Percentiles rank a stretch among this genome's conserved stretches.
Conservation (phyloP, 2,113 vertebrate genomes). For the Trachemys scripta region DNA sequence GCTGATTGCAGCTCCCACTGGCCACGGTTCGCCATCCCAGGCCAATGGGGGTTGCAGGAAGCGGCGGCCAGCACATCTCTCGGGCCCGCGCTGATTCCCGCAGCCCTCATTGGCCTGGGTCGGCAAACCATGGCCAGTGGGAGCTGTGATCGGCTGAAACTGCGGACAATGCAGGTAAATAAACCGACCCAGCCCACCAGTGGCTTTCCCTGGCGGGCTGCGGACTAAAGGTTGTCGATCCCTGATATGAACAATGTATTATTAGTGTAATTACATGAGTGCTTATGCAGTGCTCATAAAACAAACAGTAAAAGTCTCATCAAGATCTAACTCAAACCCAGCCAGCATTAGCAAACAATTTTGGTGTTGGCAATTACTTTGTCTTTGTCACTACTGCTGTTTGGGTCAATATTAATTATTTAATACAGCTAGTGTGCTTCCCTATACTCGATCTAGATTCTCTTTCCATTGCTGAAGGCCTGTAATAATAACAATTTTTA, state of each 20-base stretch:
- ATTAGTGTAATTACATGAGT: neutral
- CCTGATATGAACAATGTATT: neutral
- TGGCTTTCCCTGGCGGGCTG: too few relatives aligned
- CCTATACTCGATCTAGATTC: neutral
- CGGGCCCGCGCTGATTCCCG: too few relatives aligned
- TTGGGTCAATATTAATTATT: slow-evolving; percentile 8
- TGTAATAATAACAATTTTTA: neutral
- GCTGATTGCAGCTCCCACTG: too few relatives aligned
- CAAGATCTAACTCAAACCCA: neutral
- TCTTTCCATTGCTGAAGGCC: rapidly evolving
- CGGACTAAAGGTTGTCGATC: too few relatives aligned
- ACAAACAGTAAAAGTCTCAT: neutral
- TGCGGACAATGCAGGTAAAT: too few relatives aligned
- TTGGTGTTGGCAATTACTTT: neutral
- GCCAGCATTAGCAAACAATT: neutral
- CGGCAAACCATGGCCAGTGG: too few relatives aligned
- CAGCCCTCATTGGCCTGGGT: too few relatives aligned
- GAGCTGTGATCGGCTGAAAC: too few relatives aligned
- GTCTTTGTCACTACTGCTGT: neutral
- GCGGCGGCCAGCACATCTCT: too few relatives aligned
- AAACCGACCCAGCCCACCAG: too few relatives aligned
- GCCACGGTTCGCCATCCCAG: too few relatives aligned
- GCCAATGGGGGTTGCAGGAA: too few relatives aligned
- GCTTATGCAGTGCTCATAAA: slow-evolving; percentile 9
- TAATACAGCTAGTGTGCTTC: neutral